A percentile compares a stretch with the other conserved stretches of the same genome.
Conservation (phyloP, 1,140 invertebrate genomes). For the Mamestra configurata region DNA sequence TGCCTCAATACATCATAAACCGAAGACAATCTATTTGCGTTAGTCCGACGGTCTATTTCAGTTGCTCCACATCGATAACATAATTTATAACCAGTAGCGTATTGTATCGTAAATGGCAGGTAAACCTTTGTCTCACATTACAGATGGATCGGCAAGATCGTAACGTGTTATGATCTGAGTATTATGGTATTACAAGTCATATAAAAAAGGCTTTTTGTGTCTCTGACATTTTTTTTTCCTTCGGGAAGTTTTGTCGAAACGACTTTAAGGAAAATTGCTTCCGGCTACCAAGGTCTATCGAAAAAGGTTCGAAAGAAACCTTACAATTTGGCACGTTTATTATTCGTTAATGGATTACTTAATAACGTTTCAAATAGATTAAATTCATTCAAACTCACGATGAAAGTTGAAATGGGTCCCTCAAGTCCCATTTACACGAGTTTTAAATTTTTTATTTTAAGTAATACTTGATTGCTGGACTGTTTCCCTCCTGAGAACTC, state of each 20-base stretch:
- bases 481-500: not conserved
- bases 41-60: constrained; percentile 33
- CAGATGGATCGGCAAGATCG: not conserved
- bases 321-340: not conserved
- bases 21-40: constrained; percentile 31
- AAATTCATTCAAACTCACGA: not conserved
- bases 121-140: constrained; percentile 30
- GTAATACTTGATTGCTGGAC: not conserved
- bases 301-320: not conserved
- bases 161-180: constrained; percentile 7
- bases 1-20: not conserved
- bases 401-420: not conserved
- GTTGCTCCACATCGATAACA: constrained; percentile 31
- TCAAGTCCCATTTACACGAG: too few relatives aligned
- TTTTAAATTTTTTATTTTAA: constrained; percentile 18
- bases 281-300: not conserved
- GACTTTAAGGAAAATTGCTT: not conserved
- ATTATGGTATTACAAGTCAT: not conserved
- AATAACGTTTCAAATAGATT: constrained; percentile 30
- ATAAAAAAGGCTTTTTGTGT: not conserved
- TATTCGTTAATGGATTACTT: constrained; percentile 20
- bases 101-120: constrained; percentile 39
- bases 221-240: not conserved
- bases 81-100: constrained; percentile 32
- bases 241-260: not conserved